These are phyloP conservation scores for Paradoxurus hermaphroditus DNA, from an alignment of 2,113 vertebrate species.

Conservation along the genomic window DNA sequence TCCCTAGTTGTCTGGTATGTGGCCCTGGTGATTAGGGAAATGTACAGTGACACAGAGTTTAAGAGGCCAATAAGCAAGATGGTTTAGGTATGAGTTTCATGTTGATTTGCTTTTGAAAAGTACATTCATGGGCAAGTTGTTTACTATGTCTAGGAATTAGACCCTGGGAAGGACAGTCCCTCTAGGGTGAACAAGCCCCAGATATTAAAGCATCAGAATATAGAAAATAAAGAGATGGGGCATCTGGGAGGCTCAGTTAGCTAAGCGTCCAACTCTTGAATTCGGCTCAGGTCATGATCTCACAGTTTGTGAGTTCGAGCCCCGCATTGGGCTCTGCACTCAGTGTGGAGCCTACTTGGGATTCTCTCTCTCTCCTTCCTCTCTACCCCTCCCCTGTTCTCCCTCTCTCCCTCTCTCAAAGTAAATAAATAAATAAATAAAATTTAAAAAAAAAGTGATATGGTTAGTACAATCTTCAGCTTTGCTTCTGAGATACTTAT, in stretches of 20 bases:
- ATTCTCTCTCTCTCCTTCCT: no score
- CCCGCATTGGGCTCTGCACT: no score
- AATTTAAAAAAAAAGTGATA: neutral
- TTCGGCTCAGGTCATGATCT: no score
- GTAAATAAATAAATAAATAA: no score
- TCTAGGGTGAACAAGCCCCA: neutral
- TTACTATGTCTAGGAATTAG: neutral
- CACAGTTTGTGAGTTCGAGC: no score
- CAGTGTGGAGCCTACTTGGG: no score
- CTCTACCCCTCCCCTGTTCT: no score
- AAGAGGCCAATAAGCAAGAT: neutral
- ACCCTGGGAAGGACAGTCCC: neutral
- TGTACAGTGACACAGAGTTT: neutral
- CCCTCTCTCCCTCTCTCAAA: no score
- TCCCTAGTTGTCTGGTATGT: neutral
- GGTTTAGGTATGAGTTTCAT: neutral
- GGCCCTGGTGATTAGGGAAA: neutral
- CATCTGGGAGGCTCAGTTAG: no score
- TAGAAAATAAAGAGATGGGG: neutral
- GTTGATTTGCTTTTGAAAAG: neutral
- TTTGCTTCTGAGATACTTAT: conserved; percentile 67
- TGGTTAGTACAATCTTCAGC: neutral
- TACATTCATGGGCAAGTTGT: neutral
- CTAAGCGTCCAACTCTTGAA: no score
- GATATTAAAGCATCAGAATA: neutral